These are phyloP conservation scores for Glossosoma conforme DNA, from an alignment of 1,140 invertebrate genomes.

Conservation along the genomic window DNA sequence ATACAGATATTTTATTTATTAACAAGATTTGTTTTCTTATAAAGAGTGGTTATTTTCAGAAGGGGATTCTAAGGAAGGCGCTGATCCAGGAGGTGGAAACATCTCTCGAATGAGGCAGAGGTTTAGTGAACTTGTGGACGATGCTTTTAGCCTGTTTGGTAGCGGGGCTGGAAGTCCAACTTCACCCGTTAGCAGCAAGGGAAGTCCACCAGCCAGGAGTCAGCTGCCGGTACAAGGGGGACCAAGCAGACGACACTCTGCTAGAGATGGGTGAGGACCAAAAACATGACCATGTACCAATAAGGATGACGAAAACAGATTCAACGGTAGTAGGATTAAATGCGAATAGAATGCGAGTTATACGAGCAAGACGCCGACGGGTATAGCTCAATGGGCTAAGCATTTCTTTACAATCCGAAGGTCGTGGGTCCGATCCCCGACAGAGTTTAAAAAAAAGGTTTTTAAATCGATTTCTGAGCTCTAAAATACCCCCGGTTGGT, in stretches of 20 bases:
- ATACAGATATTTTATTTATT: no score
- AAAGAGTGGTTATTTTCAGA: not conserved
- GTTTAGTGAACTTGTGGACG: conserved; percentile 46
- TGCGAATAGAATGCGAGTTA: no score
- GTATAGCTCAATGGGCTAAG: no score
- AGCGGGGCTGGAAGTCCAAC: conserved; percentile 36
- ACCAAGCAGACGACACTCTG: conserved; percentile 23
- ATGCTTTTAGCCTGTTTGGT: conserved; percentile 45
- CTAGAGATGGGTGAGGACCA: conserved; percentile 21
- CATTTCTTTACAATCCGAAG: no score
- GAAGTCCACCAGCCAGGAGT: conserved; percentile 1
- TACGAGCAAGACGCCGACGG: no score
- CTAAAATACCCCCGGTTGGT: no score
- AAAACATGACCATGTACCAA: not conserved
- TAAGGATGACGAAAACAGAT: no score
- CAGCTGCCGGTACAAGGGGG: not conserved
- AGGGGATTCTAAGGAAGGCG: not conserved
- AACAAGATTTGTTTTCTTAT: no score
- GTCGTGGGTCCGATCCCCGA: no score
- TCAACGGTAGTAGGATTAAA: no score
- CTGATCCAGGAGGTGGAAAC: conserved; percentile 13
- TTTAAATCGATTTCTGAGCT: no score
- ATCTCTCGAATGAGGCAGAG: conserved; percentile 42
- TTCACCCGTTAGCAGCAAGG: conserved; percentile 29
- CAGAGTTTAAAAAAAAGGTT: no score